Evolutionary conservation across 2,113 vertebrate genomes (phyloP).

Genomic region (Helogale parvula): DNA sequence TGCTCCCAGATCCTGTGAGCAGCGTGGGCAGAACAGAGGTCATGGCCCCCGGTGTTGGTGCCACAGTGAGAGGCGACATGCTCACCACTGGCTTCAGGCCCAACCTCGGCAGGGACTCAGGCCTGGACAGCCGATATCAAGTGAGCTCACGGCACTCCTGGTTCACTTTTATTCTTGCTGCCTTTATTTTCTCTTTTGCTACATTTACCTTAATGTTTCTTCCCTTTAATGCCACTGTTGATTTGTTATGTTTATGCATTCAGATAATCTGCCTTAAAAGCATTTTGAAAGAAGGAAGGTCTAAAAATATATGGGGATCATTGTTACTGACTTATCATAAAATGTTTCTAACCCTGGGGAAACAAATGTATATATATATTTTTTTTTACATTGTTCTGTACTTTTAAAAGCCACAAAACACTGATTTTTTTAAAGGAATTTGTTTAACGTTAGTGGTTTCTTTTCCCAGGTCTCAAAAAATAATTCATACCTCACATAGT

Average conservation of each 20-base stretch:
- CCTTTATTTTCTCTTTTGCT: background rate
- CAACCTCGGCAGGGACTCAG: rapidly evolving
- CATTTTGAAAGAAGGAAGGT: background rate
- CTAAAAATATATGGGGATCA: background rate
- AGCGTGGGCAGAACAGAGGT: rapidly evolving
- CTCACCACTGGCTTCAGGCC: rapidly evolving
- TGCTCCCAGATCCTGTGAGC: background rate
- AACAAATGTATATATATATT: background rate
- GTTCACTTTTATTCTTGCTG: background rate
- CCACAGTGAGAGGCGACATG: rapidly evolving
- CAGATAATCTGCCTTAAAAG: background rate
- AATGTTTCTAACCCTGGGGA: background rate
- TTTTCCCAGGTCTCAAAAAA: background rate
- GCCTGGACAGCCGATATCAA: rapidly evolving
- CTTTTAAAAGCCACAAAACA: background rate
- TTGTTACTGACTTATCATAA: background rate
- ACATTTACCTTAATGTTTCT: background rate
- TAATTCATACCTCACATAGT: background rate
- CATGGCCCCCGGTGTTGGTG: rapidly evolving
- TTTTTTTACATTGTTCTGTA: background rate
- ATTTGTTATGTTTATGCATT: background rate
- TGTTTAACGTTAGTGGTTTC: background rate
- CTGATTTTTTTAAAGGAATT: background rate
- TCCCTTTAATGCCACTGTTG: background rate
- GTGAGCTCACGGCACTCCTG: rapidly evolving